Percentiles rank a stretch among this genome's conserved stretches.
These are phyloP conservation scores for Dipus sagitta DNA, from an alignment of 2,797 vertebrate species.

Conservation along the genomic window DNA sequence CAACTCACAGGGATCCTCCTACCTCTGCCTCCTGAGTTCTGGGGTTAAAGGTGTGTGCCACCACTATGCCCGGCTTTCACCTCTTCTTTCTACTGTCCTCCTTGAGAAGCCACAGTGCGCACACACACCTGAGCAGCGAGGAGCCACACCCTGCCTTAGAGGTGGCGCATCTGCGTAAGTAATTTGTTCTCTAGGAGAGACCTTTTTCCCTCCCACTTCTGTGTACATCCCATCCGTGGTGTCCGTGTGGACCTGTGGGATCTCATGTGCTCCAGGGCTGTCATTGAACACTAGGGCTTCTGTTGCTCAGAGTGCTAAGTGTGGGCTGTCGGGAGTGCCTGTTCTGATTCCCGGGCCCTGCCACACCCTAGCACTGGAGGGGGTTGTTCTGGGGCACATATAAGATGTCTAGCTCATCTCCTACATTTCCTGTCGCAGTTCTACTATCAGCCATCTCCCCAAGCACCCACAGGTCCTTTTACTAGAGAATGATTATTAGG, in stretches of 20 bases:
- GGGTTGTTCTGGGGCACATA: neutral
- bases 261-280: neutral
- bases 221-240: neutral
- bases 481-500: neutral
- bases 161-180: neutral
- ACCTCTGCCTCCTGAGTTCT: no score
- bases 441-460: neutral
- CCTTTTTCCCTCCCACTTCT: neutral
- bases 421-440: neutral
- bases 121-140: accelerated
- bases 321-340: neutral
- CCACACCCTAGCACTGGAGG: no score
- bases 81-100: no score
- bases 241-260: neutral
- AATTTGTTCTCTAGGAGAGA: neutral
- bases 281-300: neutral
- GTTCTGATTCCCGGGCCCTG: neutral
- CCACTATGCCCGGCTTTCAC: no score
- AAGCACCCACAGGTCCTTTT: neutral
- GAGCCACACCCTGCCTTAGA: neutral
- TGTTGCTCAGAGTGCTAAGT: neutral
- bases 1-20: no score
- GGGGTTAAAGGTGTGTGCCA: no score
- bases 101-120: neutral
- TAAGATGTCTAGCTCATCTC: neutral